Evolutionary conservation across 2,888 invertebrate genomes (phyloP), one percentile per base, ranked within the genome.

Genomic region (Callimorpha dominula): DNA sequence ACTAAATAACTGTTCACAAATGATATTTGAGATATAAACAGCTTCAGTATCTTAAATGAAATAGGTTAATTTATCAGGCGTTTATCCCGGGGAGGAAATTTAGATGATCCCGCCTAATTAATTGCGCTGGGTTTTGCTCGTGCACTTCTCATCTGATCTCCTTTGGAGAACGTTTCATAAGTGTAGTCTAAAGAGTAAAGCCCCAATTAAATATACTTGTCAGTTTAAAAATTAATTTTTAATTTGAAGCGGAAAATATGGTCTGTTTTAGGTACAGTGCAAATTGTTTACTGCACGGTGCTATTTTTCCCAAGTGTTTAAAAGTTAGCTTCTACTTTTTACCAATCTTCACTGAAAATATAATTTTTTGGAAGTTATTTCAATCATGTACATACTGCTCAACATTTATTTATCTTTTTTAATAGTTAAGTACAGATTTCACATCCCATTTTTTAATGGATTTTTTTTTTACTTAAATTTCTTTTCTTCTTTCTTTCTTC

Each of bases 31-130:
- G 70, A 77, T 70, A 81, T 83, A 80, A 81, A 80, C 78, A 75
- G 73, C 83, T 81, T 80, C 81, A 81, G 71, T 72, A 78, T 80
- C 79, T 81, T 72, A 74, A 82, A 82, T 79, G 70, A 84, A 82
- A 84, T 77, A 76, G 74, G 77, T 80, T 83, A 80, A 81, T 86
- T 85, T 79, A 81, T 85, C 74, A 76, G 75, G 75, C 82, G 75
- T 83, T 84, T 78, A 75, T 80, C 73, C 82, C 75, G 74, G 68
- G 78, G 65, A 79, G 75, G 78, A 83, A 77, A 77, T 86, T 86
- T 72, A 79, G 77, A 83, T 86, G 79, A 87, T 87, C 85, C 81
- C 72, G 69, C 78, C 77, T 87, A 85, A 88, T 87, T 83, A 85
- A 88, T 87, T 85, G 79, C 74, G 70, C 68, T 68, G 76, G 78